Evolutionary conservation across 2,888 invertebrate species (phyloP).

Genomic region (Ommatoiulus sabulosus): DNA sequence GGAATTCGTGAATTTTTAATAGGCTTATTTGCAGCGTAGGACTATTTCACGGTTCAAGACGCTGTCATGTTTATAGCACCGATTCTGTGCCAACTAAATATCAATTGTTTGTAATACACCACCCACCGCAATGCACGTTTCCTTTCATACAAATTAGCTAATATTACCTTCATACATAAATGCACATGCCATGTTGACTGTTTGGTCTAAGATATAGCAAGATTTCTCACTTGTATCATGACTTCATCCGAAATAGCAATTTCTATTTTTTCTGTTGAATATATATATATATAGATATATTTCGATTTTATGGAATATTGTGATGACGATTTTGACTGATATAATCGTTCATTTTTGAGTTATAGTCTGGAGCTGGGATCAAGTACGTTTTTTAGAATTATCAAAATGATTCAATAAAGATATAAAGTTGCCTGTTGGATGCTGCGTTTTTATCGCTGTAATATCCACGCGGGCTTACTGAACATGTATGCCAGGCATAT

Average conservation of each 20-base stretch:
- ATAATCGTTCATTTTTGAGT: slow-evolving; percentile 48
- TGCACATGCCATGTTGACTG: slow-evolving; percentile 34
- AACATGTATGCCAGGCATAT: too few relatives aligned
- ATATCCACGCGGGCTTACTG: not conserved
- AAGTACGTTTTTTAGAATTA: slow-evolving; percentile 52
- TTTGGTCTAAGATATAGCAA: slow-evolving; percentile 21
- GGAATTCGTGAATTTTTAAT: slow-evolving; percentile 35
- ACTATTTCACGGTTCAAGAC: not conserved
- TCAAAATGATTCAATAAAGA: slow-evolving; percentile 46
- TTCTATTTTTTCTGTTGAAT: slow-evolving; percentile 53
- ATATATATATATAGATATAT: slow-evolving; percentile 52
- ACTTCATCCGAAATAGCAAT: slow-evolving; percentile 47
- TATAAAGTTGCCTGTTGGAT: slow-evolving; percentile 38
- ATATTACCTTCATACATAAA: not conserved
- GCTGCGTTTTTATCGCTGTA: not conserved
- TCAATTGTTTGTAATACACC: slow-evolving; percentile 33
- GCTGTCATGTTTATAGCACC: slow-evolving; percentile 41
- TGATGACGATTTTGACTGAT: slow-evolving; percentile 52
- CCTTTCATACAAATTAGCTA: slow-evolving; percentile 18
- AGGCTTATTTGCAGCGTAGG: slow-evolving; percentile 35
- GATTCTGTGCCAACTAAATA: slow-evolving; percentile 41
- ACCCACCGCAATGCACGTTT: slow-evolving; percentile 2
- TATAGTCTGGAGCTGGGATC: slow-evolving; percentile 51
- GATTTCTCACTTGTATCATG: slow-evolving; percentile 42
- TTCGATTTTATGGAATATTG: slow-evolving; percentile 51